A percentile compares a stretch with the other conserved stretches of the same genome.
Evolutionary conservation across 2,797 vertebrate species (phyloP).

Genomic region (Salmo trutta): DNA sequence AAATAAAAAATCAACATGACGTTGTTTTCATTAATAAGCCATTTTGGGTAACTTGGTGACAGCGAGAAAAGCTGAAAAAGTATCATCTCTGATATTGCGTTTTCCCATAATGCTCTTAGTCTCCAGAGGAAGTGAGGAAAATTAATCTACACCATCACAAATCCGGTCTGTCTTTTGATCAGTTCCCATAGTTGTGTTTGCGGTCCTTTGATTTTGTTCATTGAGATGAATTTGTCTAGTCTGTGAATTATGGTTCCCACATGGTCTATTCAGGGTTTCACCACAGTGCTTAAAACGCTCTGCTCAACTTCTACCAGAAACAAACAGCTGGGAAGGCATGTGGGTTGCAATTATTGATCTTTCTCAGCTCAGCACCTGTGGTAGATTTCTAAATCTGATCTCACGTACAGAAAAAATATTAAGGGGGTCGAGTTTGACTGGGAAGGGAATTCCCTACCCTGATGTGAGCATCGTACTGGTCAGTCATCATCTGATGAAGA

Average conservation of each 20-base stretch:
- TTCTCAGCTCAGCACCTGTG: slow-evolving; percentile 14
- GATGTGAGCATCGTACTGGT: background rate
- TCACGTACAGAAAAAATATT: background rate
- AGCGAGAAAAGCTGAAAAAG: slow-evolving; percentile 26
- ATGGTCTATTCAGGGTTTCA: slow-evolving; percentile 29
- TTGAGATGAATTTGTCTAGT: slow-evolving; percentile 23
- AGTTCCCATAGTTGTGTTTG: slow-evolving; percentile 19
- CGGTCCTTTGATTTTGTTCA: slow-evolving; percentile 26
- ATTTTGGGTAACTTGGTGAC: slow-evolving; percentile 32
- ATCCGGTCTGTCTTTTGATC: slow-evolving; percentile 53
- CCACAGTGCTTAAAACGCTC: slow-evolving; percentile 21
- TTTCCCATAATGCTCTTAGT: slow-evolving; percentile 34
- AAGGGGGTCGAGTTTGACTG: background rate
- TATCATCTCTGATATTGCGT: slow-evolving; percentile 21
- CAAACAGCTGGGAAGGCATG: slow-evolving; percentile 8
- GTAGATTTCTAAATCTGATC: slow-evolving; percentile 17
- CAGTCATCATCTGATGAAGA: background rate
- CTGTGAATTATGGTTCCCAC: slow-evolving; percentile 28
- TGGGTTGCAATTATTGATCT: slow-evolving; percentile 14
- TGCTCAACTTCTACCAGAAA: slow-evolving; percentile 23
- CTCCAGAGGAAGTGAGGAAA: slow-evolving; percentile 32
- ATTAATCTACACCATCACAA: slow-evolving; percentile 32
- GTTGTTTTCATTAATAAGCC: slow-evolving; percentile 43
- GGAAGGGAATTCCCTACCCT: background rate
- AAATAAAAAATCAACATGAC: slow-evolving; percentile 50